Evolutionary conservation across 1,140 invertebrate genomes (phyloP), one percentile per base, ranked within the genome.

Genomic region (Drosophila ohnishii): DNA sequence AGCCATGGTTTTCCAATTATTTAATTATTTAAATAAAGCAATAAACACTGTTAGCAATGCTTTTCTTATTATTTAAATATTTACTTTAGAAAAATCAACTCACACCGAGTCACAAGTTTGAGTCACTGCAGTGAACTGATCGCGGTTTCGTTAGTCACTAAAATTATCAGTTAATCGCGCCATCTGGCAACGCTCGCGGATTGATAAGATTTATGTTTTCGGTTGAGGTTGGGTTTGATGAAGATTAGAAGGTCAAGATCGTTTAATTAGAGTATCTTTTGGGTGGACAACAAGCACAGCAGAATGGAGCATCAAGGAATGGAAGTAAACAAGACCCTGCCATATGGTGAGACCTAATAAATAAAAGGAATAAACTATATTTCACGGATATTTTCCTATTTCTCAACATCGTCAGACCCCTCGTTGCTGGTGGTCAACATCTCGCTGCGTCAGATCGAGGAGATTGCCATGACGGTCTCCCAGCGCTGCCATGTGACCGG

Each of bases 301-400:
- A 63, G 76, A 39, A 6, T 32, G 40, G 57, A 65, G 5, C 25
- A 28, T 28, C 25, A 28, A 28, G 25, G 25, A 10, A 32, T 82
- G 6, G 44, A 64, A 55, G 86, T 90, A 5, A 91, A 91, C 57
- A 76, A 82, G 64, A 83, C 74, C 5, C 65, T 90, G 39, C 84
- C 81, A 0, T 91, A 72, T 75, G 87, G 90, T 91, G 73, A 78
- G 35, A 14, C 1, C 14, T 14, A 0, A 13, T 19, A 2, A 45
- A 11, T 7, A 13, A 3, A 1, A 6, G 3, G 11, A 7, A 8
- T 28, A n/a, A n/a, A 13, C 9, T 0, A 2, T 35, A 34, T 57
- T 44, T 37, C 34, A 30, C 6, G 10, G 22, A 60, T 14, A 10
- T 13, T 25, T 16, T 2, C 5, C n/a, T 14, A 1, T 40, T 56